phyloP scores from a whole-genome alignment of 1,140 invertebrate species.

The Campodea augens region DNA sequence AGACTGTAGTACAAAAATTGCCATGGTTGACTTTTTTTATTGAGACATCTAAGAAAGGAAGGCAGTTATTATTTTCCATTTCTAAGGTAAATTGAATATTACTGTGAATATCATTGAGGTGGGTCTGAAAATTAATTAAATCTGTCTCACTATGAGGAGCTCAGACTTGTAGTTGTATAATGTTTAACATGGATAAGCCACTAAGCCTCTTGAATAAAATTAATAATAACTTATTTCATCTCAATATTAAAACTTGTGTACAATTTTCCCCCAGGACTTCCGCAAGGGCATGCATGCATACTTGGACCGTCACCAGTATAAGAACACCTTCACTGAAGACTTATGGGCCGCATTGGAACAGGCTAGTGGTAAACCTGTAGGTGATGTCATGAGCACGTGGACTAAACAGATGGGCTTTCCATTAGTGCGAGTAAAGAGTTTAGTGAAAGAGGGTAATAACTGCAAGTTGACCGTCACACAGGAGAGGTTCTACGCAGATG shows the following conservation, averaged over 20 bases:
- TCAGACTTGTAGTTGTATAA: no score
- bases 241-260: not conserved
- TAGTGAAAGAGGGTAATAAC: slow-evolving; percentile 31
- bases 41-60: no score
- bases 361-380: slow-evolving; percentile 78
- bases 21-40: no score
- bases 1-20: no score
- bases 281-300: slow-evolving; percentile 89
- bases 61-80: no score
- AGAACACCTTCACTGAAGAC: slow-evolving; percentile 84
- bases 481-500: slow-evolving; percentile 71
- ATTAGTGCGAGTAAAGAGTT: slow-evolving; percentile 28
- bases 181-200: no score
- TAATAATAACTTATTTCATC: no score
- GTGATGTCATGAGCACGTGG: slow-evolving; percentile 85
- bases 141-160: no score
- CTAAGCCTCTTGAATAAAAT: no score
- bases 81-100: no score
- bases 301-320: slow-evolving; percentile 68
- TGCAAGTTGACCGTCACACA: slow-evolving; percentile 54
- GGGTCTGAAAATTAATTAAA: no score
- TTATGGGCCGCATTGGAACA: slow-evolving; percentile 79
- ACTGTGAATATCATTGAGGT: no score
- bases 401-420: slow-evolving; percentile 86
- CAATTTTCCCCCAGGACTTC: slow-evolving; percentile 41